These are phyloP conservation scores for Sturnus vulgaris DNA, from an alignment of 2,113 vertebrate species.

Conservation along the genomic window DNA sequence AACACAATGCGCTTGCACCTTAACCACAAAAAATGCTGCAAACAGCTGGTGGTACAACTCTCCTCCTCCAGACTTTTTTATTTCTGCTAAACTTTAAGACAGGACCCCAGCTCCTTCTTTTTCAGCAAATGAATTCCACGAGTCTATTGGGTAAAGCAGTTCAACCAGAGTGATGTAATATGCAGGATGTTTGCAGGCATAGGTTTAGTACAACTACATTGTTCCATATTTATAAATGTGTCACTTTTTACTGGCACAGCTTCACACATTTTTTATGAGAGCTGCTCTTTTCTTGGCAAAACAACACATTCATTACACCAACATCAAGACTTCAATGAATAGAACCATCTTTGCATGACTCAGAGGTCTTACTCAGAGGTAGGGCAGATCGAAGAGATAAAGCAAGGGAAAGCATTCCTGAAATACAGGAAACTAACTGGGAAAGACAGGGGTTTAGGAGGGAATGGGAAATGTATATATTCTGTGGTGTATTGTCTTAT, in stretches of 20 bases:
- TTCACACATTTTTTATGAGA: conserved; percentile 43
- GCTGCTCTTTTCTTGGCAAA: conserved; percentile 44
- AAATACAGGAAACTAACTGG: background rate
- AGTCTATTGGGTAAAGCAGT: background rate
- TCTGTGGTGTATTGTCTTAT: background rate
- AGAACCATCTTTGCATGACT: conserved; percentile 3
- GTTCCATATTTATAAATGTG: conserved; percentile 56
- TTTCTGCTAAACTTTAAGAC: background rate
- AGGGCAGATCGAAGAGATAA: background rate
- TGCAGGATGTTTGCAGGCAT: conserved; percentile 21
- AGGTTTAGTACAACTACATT: background rate
- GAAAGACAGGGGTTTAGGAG: background rate
- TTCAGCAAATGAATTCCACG: conserved; percentile 2
- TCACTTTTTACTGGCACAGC: conserved; percentile 41
- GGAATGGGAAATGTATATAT: background rate
- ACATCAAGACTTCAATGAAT: background rate
- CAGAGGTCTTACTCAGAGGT: background rate
- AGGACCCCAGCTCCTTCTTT: background rate
- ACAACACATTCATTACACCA: background rate
- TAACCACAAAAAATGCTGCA: background rate
- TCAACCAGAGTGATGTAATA: conserved; percentile 7
- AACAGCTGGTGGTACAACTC: background rate
- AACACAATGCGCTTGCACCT: background rate
- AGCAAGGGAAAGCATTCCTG: background rate
- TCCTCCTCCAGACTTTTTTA: background rate